Evolutionary conservation across 2,113 vertebrate genomes (phyloP), one percentile per base, ranked within the genome.

Genomic region (Smithornis capensis): DNA sequence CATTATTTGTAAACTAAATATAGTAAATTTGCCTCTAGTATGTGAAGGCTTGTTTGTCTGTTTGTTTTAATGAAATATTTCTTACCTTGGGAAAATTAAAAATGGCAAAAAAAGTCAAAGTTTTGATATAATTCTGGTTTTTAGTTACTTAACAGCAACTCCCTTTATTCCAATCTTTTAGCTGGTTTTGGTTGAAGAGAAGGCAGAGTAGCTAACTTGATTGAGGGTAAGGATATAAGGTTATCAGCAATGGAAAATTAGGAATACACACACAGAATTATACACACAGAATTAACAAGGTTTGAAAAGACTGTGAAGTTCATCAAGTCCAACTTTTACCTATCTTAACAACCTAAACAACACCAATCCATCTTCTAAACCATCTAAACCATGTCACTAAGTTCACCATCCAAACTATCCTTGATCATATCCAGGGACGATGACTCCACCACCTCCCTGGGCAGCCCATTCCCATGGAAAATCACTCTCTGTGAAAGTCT

Each of bases 11-110:
- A 81, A 83, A 55, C 29, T 25, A 71, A 59, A 71, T 22, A 6
- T 12, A 59, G 27, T 45, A 33, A 52, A 27, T 42, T 63, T 78
- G 1, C 3, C 4, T 38, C 37, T 82, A 21, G 22, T 44, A 57
- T 8, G 2, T 74, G 25, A 40, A 37, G 4, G 1, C 5, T 73
- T 64, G 4, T 3, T 64, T 64, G 3, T 25, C 12, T 60, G 1
- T 27, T 78, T 44, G 4, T 75, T 83, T 63, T 37, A 81, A 64
- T 50, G 28, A 78, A 70, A 31, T 0, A 40, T 81, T 75, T 78
- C 16, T 71, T 79, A 35, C 6, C 4, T 27, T 68, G 6, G 4
- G 10, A 75, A 82, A 70, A 25, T 0, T 63, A 10, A 5, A 40
- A 77, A 47, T 37, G 4, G 3, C 2, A 74, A 89, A 47, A 89